Evolutionary conservation across 2,797 vertebrate species (phyloP), one percentile per base, ranked within the genome.

Genomic region (Chelon labrosus): DNA sequence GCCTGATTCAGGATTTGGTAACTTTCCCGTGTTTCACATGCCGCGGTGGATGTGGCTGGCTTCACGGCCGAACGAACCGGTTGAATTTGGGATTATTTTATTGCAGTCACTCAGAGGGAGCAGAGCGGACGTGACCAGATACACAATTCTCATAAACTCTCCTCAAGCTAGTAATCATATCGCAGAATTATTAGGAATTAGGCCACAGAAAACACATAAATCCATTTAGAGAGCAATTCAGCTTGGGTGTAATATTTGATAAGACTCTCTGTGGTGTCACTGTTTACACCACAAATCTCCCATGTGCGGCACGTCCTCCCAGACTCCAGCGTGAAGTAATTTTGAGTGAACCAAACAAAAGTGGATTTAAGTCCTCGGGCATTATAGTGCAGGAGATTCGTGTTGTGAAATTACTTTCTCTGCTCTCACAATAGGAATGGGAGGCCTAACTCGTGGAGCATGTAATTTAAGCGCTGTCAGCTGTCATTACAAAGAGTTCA

Each of bases 161-260:
- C 63, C 65, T 71, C 63, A 69, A 83, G 68, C 75, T 75, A 63
- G 74, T 76, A 81, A 79, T 85, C 77, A 65, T 63, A 75, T 70
- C 31, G 53, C 52, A 52, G 64, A 74, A 63, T 79, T 50, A 75
- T 63, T 56, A 17, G 63, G 65, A 81, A 10, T 74, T 77, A 77
- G 60, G 41, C 38, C 65, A 49, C 25, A 61, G 52, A 31, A 31
- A 31, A 31, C 16, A 63, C 70, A 79, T 47, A 77, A 73, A 80
- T 77, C 60, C 27, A 2, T 62, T 67, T 44, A 66, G 55, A 64
- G 74, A 75, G 66, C 54, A 75, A 69, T 70, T 82, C 17, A 38
- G 54, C 67, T 74, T 62, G 70, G 57, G 31, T 85, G 6, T 75
- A 27, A 57, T 74, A 76, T 73, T 42, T 67, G 42, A 82, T 69